Evolutionary conservation across 2,797 vertebrate species (phyloP), one percentile per base, ranked within the genome.

Genomic region (Pipistrellus nathusii): DNA sequence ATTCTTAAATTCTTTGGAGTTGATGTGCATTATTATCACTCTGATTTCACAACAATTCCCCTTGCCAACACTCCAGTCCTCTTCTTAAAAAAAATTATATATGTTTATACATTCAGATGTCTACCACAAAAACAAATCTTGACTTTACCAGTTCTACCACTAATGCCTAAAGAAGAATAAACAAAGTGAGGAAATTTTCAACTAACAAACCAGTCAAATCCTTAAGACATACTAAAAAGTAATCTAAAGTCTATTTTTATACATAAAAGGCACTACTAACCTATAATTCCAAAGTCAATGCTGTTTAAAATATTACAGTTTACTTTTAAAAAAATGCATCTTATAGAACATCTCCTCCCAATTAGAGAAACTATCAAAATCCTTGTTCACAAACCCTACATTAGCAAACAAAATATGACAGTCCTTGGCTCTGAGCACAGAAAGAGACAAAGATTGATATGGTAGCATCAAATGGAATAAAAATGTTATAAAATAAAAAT

Each of bases 161-260:
- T 72, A 68, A 68, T 25, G 71, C 4, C 7, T 46, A 46, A 53
- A 85, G 23, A 64, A 80, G 30, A 64, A 64, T 41, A 59, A 69
- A 88, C 11, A 82, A 87, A 64, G 25, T 71, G 17, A 90, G 23
- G n/a, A 85, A 48, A 83, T n/a, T 83, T 95, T 82, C 53, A 78
- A 41, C 21, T 80, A 71, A 84, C 32, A 66, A 90, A 92, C 10
- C 64, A 92, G 46, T 59, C 4, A 90, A 62, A 66, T 85, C 68
- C 8, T 35, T 23, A 64, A 87, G n/a, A 0, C 21, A 69, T 12
- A 5, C 2, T 84, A 48, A 64, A 82, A 72, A 75, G 59, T 62
- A 46, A 82, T 27, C 17, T 64, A 44, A 85, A 85, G 27, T n/a
- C n/a, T n/a, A 73, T 51, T 48, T 87, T 23, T 84, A 73, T 15